Conservation (phyloP, 2,888 invertebrate genomes). For the Hanleya hanleyi region DNA sequence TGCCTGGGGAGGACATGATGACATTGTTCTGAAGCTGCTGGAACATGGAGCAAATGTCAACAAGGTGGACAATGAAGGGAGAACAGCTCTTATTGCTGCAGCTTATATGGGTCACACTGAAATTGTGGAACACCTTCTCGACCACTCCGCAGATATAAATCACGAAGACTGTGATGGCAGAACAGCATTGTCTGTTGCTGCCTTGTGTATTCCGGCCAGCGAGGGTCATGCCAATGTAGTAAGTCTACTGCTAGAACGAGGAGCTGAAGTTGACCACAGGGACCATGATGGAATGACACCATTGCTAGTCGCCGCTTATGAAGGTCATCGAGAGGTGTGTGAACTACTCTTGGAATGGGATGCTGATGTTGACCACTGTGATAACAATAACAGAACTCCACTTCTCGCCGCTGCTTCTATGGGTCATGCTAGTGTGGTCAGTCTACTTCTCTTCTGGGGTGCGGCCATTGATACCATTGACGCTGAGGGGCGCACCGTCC, state of each 20-base stretch:
- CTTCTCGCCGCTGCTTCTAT: slow-evolving; percentile 84
- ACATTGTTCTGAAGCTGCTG: slow-evolving; percentile 76
- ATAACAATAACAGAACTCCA: slow-evolving; percentile 74
- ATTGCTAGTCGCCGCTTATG: slow-evolving; percentile 72
- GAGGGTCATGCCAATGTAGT: slow-evolving; percentile 71
- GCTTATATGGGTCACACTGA: slow-evolving; percentile 85
- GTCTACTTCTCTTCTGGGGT: slow-evolving; percentile 93
- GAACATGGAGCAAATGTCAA: slow-evolving; percentile 77
- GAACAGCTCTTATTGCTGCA: slow-evolving; percentile 75
- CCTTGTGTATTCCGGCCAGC: slow-evolving; percentile 75
- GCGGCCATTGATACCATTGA: slow-evolving; percentile 97
- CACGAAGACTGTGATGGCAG: slow-evolving; percentile 92
- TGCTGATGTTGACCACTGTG: slow-evolving; percentile 92
- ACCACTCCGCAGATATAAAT: slow-evolving; percentile 75
- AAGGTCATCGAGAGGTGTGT: slow-evolving; percentile 78
- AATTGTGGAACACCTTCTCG: slow-evolving; percentile 72
- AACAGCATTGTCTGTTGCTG: slow-evolving; percentile 84
- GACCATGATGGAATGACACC: slow-evolving; percentile 73
- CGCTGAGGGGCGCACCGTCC: slow-evolving; percentile 90
- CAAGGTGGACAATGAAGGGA: slow-evolving; percentile 74
- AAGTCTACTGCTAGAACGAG: slow-evolving; percentile 67
- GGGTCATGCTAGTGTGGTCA: slow-evolving; percentile 90
- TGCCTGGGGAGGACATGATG: slow-evolving; percentile 79
- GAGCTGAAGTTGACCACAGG: slow-evolving; percentile 70
- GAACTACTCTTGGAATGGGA: slow-evolving; percentile 93